Conservation (phyloP, 2,888 invertebrate species). For the Augiades crinisus region DNA sequence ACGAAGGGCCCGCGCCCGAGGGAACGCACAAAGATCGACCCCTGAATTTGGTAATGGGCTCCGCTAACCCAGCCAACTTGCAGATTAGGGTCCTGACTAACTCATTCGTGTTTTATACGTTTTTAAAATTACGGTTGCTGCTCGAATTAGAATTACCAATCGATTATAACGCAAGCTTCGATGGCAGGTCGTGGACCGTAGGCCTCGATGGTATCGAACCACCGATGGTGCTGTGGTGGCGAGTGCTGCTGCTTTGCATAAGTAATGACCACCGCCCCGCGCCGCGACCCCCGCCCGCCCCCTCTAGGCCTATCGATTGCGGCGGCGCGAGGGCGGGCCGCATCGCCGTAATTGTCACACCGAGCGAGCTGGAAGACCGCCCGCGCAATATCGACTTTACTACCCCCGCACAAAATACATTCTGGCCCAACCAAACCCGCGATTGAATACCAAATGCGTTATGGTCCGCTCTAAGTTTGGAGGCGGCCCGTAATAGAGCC, state of each 20-base stretch:
- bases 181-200: background rate
- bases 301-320: slow-evolving; percentile 86
- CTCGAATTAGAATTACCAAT: too few relatives aligned
- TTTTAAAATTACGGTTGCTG: slow-evolving; percentile 29
- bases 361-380: slow-evolving; percentile 65
- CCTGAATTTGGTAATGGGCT: slow-evolving; percentile 59
- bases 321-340: slow-evolving; percentile 83
- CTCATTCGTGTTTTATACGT: slow-evolving; percentile 30
- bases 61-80: slow-evolving; percentile 56
- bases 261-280: slow-evolving; percentile 62
- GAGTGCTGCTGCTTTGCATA: slow-evolving; percentile 74
- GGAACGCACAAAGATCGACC: slow-evolving; percentile 65
- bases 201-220: background rate
- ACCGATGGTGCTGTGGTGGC: slow-evolving; percentile 35
- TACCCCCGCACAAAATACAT: slow-evolving; percentile 60
- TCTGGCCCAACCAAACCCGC: slow-evolving; percentile 41
- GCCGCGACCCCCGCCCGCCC: slow-evolving; percentile 60
- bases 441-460: slow-evolving; percentile 75
- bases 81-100: slow-evolving; percentile 57
- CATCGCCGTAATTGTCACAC: slow-evolving; percentile 80
- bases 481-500: slow-evolving; percentile 78
- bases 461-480: slow-evolving; percentile 77
- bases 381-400: slow-evolving; percentile 69
- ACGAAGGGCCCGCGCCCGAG: slow-evolving; percentile 48
- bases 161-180: too few relatives aligned